Base-by-base conservation (phyloP, 2,888 invertebrate genomes). In the Chaetogeoica ovagalla region DNA sequence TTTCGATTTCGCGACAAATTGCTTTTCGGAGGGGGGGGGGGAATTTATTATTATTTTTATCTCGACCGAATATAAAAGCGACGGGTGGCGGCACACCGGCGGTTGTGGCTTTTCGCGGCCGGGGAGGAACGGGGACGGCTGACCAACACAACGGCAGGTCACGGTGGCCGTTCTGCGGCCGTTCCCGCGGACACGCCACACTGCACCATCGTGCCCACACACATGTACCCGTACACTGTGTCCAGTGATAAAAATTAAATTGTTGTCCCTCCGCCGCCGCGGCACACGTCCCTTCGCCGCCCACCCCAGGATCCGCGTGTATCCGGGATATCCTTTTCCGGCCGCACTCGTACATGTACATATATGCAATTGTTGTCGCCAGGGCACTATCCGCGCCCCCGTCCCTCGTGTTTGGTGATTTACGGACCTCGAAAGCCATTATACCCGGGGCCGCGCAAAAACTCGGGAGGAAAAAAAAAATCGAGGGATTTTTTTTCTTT, bases 11-110 rank as follows among this genome's bases (percentile, higher is more conserved):
- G 62, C 70, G 39, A 70, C 77, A 79, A 79, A 79, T 79, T 70
- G 77, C 77, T 70, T 79, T 79, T 79, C 39, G 77, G n/a, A n/a
- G n/a, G n/a, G n/a, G n/a, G n/a, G n/a, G n/a, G n/a, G n/a, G 63
- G 13, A 79, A 79, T 79, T 79, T 79, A 79, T 79, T 70, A 70
- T 79, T 39, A 79, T 63, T 70, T 70, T 79, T 79, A 79, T 79
- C 70, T 79, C 55, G 39, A 13, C 63, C 63, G n/a, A 62, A 63
- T 43, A 57, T 37, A 60, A 71, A 59, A 71, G 43, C 57, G 39
- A 37, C 62, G 72, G 57, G n/a, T n/a, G n/a, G n/a, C n/a, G n/a
- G n/a, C n/a, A n/a, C n/a, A 4, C 1, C 60, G 52, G 62, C 13
- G 52, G 11, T 52, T 21, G 59, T 71, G 69, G 77, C 68, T 69